Evolutionary conservation across 1,140 invertebrate species (phyloP).

Genomic region (Rhagoletis pomonella): DNA sequence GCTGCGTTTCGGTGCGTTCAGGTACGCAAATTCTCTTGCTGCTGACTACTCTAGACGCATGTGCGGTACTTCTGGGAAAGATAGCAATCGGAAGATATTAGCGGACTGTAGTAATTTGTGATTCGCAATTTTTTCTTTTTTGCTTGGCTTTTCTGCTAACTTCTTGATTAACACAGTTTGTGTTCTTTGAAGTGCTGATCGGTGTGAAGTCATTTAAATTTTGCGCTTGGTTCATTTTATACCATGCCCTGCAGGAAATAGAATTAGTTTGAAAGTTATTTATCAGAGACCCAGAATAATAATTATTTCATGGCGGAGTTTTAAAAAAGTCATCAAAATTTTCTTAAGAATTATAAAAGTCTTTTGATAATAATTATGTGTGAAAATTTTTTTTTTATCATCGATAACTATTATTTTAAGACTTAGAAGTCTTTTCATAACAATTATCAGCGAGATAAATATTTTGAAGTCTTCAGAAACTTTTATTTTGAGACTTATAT

Average conservation of each 20-base stretch:
- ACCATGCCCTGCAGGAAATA: background rate
- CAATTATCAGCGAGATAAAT: too few species aligned
- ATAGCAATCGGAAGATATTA: constrained; percentile 46
- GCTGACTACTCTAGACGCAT: background rate
- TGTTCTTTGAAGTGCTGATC: background rate
- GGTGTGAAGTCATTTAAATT: constrained; percentile 38
- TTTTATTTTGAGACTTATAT: too few species aligned
- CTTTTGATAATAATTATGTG: too few species aligned
- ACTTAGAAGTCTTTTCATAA: too few species aligned
- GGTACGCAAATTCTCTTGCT: background rate
- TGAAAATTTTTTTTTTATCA: too few species aligned
- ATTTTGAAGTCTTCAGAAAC: too few species aligned
- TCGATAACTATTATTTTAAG: too few species aligned
- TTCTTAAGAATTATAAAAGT: too few species aligned
- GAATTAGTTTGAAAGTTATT: too few species aligned
- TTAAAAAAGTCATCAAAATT: too few species aligned
- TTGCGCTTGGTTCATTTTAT: constrained; percentile 21
- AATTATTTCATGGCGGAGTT: too few species aligned
- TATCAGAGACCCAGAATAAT: too few species aligned
- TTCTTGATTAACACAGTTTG: background rate
- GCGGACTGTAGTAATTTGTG: constrained; percentile 14
- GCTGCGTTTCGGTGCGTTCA: constrained; percentile 8
- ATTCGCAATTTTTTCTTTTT: constrained; percentile 24
- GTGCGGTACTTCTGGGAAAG: constrained; percentile 40
- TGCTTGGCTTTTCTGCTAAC: background rate